Evolutionary conservation across 1,140 invertebrate species (phyloP).

Genomic region (Colletes latitarsis): DNA sequence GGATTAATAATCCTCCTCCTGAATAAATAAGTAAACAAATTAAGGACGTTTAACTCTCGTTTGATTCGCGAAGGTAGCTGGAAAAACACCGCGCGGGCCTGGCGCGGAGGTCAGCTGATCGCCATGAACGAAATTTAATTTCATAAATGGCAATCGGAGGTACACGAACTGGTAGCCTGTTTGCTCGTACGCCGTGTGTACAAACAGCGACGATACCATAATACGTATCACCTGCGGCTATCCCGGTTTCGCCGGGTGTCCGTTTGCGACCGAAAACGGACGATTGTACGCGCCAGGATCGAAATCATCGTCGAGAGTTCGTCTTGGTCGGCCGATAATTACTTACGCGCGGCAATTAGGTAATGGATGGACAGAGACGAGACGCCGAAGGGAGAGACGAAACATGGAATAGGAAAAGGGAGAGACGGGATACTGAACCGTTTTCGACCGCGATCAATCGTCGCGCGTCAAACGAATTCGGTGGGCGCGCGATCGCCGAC

Average conservation of each 20-base stretch:
- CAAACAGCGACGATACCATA: conserved; percentile 50
- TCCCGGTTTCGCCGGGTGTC: neutral
- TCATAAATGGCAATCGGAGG: conserved; percentile 65
- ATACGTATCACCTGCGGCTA: conserved; percentile 47
- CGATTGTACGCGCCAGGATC: conserved; percentile 11
- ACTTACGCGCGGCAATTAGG: conserved; percentile 57
- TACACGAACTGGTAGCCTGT: conserved; percentile 33
- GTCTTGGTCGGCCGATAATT: conserved; percentile 56
- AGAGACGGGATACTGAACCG: neutral
- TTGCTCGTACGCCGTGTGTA: conserved; percentile 49
- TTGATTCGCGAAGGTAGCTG: too few relatives aligned
- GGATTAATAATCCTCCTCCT: too few relatives aligned
- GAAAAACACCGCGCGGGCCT: too few relatives aligned
- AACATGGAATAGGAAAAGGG: neutral
- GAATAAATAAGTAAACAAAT: too few relatives aligned
- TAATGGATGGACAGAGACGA: conserved; percentile 47
- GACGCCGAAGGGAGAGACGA: neutral
- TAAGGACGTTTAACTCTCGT: too few relatives aligned
- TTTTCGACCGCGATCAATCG: conserved; percentile 49
- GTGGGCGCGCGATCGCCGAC: conserved; percentile 33
- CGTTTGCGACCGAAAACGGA: neutral
- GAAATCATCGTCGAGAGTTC: conserved; percentile 7
- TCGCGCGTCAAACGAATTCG: conserved; percentile 44
- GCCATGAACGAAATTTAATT: conserved; percentile 64
- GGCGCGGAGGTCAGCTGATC: conserved; percentile 14